Evolutionary conservation across 53 echinoderm and acorn worm genomes (phyloP).

Genomic region (Pentamera pediparva): DNA sequence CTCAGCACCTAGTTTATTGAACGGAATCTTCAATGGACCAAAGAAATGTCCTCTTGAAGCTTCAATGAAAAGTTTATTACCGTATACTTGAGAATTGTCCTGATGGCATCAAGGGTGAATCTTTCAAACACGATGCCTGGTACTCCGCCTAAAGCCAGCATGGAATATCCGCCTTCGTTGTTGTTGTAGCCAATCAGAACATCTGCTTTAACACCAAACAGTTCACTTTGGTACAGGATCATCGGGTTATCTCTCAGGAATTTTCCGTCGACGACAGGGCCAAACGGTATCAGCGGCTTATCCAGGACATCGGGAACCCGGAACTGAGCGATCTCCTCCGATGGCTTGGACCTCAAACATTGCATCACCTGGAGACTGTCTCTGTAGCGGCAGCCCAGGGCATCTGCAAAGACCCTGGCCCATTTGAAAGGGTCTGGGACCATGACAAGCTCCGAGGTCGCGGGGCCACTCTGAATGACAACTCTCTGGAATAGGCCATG

Average conservation of each 20-base stretch:
- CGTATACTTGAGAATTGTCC: conserved; percentile 23
- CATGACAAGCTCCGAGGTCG: conserved; percentile 50
- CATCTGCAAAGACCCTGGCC: conserved; percentile 52
- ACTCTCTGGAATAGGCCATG: conserved; percentile 62
- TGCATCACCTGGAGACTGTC: conserved; percentile 41
- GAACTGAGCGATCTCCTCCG: conserved; percentile 49
- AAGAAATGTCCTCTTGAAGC: neutral
- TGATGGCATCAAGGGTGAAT: conserved; percentile 49
- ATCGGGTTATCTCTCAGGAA: conserved; percentile 62
- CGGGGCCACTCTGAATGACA: conserved; percentile 61
- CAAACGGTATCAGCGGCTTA: conserved; percentile 47
- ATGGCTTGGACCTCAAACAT: conserved; percentile 55
- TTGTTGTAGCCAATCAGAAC: conserved; percentile 72
- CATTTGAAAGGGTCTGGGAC: conserved; percentile 51
- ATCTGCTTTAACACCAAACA: conserved; percentile 41
- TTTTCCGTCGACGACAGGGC: conserved; percentile 67
- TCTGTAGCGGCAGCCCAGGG: conserved; percentile 41
- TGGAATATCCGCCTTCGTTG: conserved; percentile 55
- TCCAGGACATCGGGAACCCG: conserved; percentile 37
- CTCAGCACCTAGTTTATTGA: too few species aligned
- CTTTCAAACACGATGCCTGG: conserved; percentile 2
- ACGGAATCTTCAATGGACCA: neutral
- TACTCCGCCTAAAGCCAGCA: conserved; percentile 37
- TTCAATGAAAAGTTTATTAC: neutral
- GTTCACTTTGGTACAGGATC: conserved; percentile 27